phyloP scores from a whole-genome alignment of 2,113 vertebrate genomes.

The Pipa parva region DNA sequence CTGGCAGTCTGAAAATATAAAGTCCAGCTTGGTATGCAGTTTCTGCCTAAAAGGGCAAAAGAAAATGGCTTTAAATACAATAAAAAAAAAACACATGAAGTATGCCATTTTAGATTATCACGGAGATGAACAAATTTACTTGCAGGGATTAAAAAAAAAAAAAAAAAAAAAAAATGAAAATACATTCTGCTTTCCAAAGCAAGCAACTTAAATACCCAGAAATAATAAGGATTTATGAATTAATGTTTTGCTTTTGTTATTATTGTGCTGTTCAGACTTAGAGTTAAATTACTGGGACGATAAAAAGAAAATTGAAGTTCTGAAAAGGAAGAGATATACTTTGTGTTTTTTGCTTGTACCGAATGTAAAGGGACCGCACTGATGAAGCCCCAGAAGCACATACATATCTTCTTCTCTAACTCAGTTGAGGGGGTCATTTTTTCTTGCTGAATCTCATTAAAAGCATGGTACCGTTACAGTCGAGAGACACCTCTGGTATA shows the following conservation, averaged over 20 bases:
- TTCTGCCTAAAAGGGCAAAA: background rate
- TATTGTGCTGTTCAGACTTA: background rate
- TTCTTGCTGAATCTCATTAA: background rate
- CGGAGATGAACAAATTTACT: background rate
- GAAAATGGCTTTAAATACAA: background rate
- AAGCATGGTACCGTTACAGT: slow-evolving; percentile 23
- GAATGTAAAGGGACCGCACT: slow-evolving; percentile 17
- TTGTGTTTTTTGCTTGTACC: slow-evolving; percentile 24
- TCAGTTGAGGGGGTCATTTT: background rate
- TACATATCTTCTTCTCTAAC: background rate
- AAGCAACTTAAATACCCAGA: slow-evolving; percentile 18
- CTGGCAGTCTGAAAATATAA: background rate
- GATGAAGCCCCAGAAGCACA: slow-evolving; percentile 8
- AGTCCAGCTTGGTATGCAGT: background rate
- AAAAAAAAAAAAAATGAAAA: background rate
- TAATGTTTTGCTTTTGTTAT: background rate
- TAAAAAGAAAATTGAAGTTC: background rate
- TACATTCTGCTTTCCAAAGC: slow-evolving; percentile 23
- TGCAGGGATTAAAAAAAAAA: background rate
- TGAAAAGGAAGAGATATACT: background rate
- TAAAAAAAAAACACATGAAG: slow-evolving; percentile 10
- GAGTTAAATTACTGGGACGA: background rate
- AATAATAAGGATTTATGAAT: background rate
- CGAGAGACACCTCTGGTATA: background rate
- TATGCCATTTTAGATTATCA: slow-evolving; percentile 8